These are phyloP conservation scores for Eledone cirrhosa DNA, from an alignment of 2,888 invertebrate species.

Conservation along the genomic window DNA sequence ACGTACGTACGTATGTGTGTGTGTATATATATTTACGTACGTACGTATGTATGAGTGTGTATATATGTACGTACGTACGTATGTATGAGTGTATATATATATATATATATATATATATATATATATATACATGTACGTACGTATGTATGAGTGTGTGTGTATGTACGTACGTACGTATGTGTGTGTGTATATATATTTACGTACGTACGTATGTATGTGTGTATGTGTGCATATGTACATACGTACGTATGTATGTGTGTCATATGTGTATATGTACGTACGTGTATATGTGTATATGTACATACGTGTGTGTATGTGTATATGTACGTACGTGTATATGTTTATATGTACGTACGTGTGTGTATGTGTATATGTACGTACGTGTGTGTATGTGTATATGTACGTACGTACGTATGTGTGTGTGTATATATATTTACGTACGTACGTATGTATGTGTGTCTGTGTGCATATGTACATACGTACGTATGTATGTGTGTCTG, in stretches of 20 bases:
- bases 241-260: neutral
- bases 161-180: neutral
- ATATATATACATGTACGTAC: neutral
- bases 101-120: conserved; percentile 1
- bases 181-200: no score
- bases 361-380: neutral
- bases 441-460: neutral
- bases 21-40: neutral
- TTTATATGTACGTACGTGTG: neutral
- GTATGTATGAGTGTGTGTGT: neutral
- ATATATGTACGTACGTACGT: neutral
- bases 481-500: neutral
- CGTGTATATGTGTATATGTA: neutral
- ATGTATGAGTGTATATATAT: neutral
- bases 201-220: no score
- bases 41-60: neutral
- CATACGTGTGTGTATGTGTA: neutral
- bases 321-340: neutral
- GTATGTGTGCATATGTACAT: neutral
- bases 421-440: neutral
- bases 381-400: neutral
- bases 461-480: neutral
- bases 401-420: neutral
- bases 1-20: neutral
- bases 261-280: neutral